Evolutionary conservation across 2,888 invertebrate species (phyloP).

Genomic region (Agonum fuliginosum): DNA sequence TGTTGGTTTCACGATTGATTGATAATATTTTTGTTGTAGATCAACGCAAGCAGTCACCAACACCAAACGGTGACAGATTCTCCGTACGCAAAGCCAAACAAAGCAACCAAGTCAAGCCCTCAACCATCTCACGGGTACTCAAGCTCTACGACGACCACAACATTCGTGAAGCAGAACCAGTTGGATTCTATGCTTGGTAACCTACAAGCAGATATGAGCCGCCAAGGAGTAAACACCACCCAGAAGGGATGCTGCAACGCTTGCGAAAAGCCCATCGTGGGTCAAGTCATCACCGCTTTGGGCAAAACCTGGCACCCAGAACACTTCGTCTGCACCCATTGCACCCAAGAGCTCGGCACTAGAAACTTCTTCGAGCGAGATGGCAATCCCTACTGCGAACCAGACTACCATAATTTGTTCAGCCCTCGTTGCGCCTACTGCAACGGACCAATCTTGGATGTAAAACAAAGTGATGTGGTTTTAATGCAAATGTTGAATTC

Average conservation of each 20-base stretch:
- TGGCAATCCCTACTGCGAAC: conserved; percentile 97
- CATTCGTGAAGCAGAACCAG: conserved; percentile 73
- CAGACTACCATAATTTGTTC: conserved; percentile 98
- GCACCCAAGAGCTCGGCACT: conserved; percentile 96
- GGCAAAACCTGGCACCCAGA: conserved; percentile 99
- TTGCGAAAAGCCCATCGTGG: conserved; percentile 99
- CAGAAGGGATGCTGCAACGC: conserved; percentile 99
- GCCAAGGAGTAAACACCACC: conserved; percentile 98
- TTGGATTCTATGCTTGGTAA: conserved; percentile 91
- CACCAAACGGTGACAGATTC: conserved; percentile 81
- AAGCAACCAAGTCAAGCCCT: conserved; percentile 76
- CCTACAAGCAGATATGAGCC: conserved; percentile 97
- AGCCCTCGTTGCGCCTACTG: conserved; percentile 99
- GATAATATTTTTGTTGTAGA: conserved; percentile 71
- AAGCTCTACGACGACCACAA: conserved; percentile 68
- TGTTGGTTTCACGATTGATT: conserved; percentile 15
- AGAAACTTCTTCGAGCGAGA: conserved; percentile 99
- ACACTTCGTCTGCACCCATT: conserved; percentile 98
- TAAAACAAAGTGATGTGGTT: conserved; percentile 74
- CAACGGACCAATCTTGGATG: conserved; percentile 98
- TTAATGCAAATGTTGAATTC: conserved; percentile 1
- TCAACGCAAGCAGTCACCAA: conserved; percentile 78
- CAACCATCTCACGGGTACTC: conserved; percentile 75
- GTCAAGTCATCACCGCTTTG: conserved; percentile 97
- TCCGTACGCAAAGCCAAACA: conserved; percentile 81